Evolutionary conservation across 2,113 vertebrate genomes (phyloP), one percentile per base, ranked within the genome.

Genomic region (Spea multiplicata): DNA sequence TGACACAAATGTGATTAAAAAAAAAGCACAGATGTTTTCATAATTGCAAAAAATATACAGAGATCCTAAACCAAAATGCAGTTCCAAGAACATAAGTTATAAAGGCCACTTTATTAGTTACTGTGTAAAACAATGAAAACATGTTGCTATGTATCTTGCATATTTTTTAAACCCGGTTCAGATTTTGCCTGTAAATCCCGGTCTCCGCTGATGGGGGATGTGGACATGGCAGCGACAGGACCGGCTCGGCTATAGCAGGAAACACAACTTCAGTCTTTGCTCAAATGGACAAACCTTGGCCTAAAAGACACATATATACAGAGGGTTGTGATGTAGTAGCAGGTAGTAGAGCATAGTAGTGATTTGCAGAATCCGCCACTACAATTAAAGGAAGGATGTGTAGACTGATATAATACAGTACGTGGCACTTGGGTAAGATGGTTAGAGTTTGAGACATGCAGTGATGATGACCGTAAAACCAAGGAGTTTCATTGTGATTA

Each of bases 241-340:
- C 55, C 10, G 55, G 55, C 4, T 59, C 8, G 2, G 55, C 9
- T 59, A 13, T 4, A 53, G 50, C 50, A 53, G 10, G 50, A 53
- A 53, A 53, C 6, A 53, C 1, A 59, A 13, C 55, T 8, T 85
- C 85, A 84, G 82, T 84, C 3, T 3, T 48, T 73, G 44, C 46
- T 64, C 4, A 80, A 16, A 48, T 74, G 71, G 48, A 74, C 53
- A 50, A 80, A 80, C 7, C 78, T 66, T 14, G 62, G 46, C 52
- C 78, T 74, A 53, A 48, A 49, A 52, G 61, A 1, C 13, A 48
- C 5, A 48, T 1, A 74, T 47, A 45, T n/a, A 48, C 66, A 47
- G 52, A 46, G 70, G 17, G 9, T 13, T 17, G 12, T 69, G 5
- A 13, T 4, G 4, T 13, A 4, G 46, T 8, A 14, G 66, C n/a